Evolutionary conservation across 1,140 invertebrate genomes (phyloP), one percentile per base, ranked within the genome.

Genomic region (Apocrypta bakeri): DNA sequence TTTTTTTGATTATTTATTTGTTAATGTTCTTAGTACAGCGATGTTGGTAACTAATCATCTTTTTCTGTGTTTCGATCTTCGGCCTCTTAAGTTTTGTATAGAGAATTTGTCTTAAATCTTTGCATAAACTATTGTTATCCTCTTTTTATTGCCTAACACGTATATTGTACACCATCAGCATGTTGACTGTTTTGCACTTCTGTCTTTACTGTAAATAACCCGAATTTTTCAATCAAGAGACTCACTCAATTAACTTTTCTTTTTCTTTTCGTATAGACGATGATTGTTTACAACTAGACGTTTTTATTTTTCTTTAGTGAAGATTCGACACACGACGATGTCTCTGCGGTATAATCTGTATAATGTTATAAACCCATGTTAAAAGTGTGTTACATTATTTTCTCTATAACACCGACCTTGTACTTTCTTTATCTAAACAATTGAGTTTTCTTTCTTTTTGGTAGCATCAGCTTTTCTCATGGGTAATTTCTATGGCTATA

Each of bases 211-310:
- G 79, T 81, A 48, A 74, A 42, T 81, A 81, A 81, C 79, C 42
- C 1, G 33, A 66, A 48, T 29, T 81, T 81, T 24, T 72, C 61
- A 63, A 73, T 81, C 68, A 66, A 74, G 61, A 81, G 37, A 74
- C 56, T 80, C 63, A 48, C 24, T 21, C 48, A 56, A 11, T 24
- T n/a, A n/a, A n/a, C n/a, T n/a, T n/a, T n/a, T n/a, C n/a, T n/a
- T n/a, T n/a, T n/a, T n/a, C n/a, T 79, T 73, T 73, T 74, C 48
- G 24, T 71, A 25, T n/a, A 73, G n/a, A 73, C 27, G 25, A 80
- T 80, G 71, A 80, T 73, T 64, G 48, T 80, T 63, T 79, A 79
- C 42, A 68, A 74, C 40, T 75, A 81, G 71, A 81, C 4, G 9
- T 75, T 66, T 74, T 81, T 73, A 80, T 33, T 64, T 29, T 74